Evolutionary conservation across 2,888 invertebrate genomes (phyloP).

Genomic region (Pristionchus mayeri): DNA sequence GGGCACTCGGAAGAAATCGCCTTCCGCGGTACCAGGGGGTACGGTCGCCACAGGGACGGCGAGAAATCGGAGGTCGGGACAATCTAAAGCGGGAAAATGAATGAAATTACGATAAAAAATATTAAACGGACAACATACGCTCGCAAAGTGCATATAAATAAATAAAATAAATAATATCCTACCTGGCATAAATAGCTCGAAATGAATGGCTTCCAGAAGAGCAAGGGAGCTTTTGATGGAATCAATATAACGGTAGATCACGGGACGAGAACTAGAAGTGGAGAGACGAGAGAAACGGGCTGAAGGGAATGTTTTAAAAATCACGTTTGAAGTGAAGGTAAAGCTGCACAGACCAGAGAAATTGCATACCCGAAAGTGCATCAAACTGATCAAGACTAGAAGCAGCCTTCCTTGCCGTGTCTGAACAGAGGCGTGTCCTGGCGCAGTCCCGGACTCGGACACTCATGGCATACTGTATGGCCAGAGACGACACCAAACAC

Average conservation of each 20-base stretch:
- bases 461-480: no score
- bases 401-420: neutral
- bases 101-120: neutral
- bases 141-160: neutral
- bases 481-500: no score
- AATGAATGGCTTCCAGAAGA: constrained; percentile 31
- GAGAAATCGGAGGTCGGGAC: constrained; percentile 16
- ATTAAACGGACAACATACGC: neutral
- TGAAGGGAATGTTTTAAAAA: no score
- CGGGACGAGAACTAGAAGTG: neutral
- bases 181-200: constrained; percentile 31
- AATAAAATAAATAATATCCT: neutral
- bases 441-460: no score
- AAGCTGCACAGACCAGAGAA: neutral
- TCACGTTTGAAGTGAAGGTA: no score
- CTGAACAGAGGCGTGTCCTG: no score
- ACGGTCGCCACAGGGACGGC: neutral
- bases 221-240: neutral
- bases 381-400: neutral
- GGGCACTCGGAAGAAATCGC: neutral
- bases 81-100: neutral
- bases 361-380: neutral
- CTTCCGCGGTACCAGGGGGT: neutral
- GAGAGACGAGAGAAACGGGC: neutral
- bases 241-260: constrained; percentile 35